Evolutionary conservation across 2,797 vertebrate genomes (phyloP), one percentile per base, ranked within the genome.

Genomic region (Zalophus californianus): DNA sequence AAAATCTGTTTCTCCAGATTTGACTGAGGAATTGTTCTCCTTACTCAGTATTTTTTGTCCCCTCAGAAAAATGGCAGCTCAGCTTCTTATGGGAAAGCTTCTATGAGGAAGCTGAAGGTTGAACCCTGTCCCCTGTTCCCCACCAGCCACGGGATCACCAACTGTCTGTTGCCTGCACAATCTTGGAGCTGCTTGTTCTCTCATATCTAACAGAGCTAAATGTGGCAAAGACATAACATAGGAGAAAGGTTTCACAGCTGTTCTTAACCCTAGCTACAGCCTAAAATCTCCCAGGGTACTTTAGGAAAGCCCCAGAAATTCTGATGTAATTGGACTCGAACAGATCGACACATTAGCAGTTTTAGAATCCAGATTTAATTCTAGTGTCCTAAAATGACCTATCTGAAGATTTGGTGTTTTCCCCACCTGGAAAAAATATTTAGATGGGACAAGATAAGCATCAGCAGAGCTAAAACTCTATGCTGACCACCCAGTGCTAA

Each of bases 351-450:
- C 21, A 56, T 29, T 13, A 62, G 23, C 16, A 73, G 29, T 38
- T 90, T 77, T 54, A 50, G 50, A 91, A 88, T 38, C 48, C 72
- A 89, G 23, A 25, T 41, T 77, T 77, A 85, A 89, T 75, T 77
- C 35, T 58, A 56, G 32, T 6, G 23, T 32, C 64, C 87, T 66
- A 32, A 86, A 62, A 62, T 29, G 23, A 58, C 15, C 62, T 41
- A n/a, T 20, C 21, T 52, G 18, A 77, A 62, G 70, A 89, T 14
- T 0, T 21, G 12, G 20, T 23, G 18, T n/a, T 94, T 86, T 60
- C 73, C 32, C 62, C 25, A n/a, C 62, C 54, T 41, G 29, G 72
- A 62, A 44, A 44, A 58, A 77, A 64, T 64, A 35, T 50, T 91
- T 85, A 35, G 7, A 58, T 21, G 29, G 52, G 29, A 89, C 32